Conservation (phyloP, 2,113 vertebrate genomes). For the Corvus hawaiiensis region DNA sequence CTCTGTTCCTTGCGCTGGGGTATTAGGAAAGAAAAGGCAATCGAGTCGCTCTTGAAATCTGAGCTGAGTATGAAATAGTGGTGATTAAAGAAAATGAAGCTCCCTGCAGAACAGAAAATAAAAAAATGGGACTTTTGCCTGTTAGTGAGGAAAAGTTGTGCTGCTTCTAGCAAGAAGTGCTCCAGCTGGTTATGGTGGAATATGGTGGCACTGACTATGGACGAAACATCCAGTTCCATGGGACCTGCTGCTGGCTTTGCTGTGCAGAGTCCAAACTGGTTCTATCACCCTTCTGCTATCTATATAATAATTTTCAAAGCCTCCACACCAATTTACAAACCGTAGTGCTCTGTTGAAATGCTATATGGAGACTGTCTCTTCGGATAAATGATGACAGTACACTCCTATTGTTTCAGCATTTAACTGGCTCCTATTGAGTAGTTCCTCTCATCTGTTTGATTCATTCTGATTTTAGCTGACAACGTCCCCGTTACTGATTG, state of each 20-base stretch:
- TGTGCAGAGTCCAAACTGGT: not conserved
- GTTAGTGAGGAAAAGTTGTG: not conserved
- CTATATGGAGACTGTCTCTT: constrained; percentile 60
- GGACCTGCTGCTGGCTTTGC: not conserved
- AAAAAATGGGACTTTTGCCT: not conserved
- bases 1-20: not conserved
- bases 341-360: constrained; percentile 31
- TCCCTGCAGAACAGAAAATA: not conserved
- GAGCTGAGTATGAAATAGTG: not conserved
- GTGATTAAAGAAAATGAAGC: not conserved
- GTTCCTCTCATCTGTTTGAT: constrained; percentile 74
- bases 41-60: rapidly evolving
- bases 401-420: constrained; percentile 77
- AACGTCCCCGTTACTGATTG: constrained; percentile 64
- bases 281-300: not conserved
- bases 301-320: not conserved
- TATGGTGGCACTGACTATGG: not conserved
- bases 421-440: constrained; percentile 73
- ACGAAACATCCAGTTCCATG: not conserved
- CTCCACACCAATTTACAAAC: not conserved
- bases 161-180: not conserved
- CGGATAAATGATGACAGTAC: constrained; percentile 66
- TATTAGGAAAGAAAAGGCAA: not conserved
- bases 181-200: not conserved
- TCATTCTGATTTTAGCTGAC: constrained; percentile 75